These are phyloP conservation scores for Rallus crepitans DNA, from an alignment of 2,797 vertebrate genomes.

Conservation along the genomic window DNA sequence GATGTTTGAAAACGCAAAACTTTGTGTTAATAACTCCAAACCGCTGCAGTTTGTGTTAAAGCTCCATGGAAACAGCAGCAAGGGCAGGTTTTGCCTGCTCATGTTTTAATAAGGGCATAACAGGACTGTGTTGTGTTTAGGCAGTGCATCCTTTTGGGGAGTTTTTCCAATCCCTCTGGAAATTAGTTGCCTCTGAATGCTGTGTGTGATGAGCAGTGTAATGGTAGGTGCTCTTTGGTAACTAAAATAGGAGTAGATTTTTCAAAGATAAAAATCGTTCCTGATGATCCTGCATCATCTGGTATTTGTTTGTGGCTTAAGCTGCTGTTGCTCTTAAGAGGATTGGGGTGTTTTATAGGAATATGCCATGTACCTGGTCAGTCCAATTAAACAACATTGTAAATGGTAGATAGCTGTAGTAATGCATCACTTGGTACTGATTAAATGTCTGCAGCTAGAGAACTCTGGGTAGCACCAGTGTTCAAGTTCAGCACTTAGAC, in stretches of 20 bases:
- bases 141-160: neutral
- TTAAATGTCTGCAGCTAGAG: neutral
- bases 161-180: neutral
- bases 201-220: neutral
- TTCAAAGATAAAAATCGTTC: neutral
- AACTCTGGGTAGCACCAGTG: neutral
- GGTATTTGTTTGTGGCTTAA: fast-evolving
- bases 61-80: neutral
- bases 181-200: neutral
- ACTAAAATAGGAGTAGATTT: neutral
- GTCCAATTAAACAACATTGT: neutral
- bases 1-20: neutral
- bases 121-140: neutral
- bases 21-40: neutral
- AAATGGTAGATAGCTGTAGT: neutral
- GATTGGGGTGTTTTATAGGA: neutral
- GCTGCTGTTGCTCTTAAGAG: neutral
- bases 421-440: neutral
- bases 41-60: neutral
- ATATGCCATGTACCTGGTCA: neutral
- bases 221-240: neutral
- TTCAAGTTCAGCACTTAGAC: neutral
- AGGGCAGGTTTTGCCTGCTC: neutral
- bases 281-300: neutral
- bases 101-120: neutral